Base-by-base conservation (phyloP, 2,113 vertebrate genomes). In the Pseudorhombus dupliciocellatus region DNA sequence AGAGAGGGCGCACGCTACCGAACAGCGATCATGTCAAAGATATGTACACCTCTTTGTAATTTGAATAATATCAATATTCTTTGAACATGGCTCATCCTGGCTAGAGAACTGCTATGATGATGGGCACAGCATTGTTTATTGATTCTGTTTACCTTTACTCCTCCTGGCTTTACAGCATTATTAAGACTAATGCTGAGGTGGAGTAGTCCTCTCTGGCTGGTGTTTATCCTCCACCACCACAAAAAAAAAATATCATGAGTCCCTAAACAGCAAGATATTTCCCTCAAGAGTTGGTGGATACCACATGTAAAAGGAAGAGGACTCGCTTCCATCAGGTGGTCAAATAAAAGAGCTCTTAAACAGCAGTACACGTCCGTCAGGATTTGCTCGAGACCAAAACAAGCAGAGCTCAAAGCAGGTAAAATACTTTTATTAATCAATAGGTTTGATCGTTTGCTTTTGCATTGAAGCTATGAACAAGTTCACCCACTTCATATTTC, bases 1-100 rank as follows among this genome's bases (percentile, higher is more conserved):
- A 60, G 37, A 70, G 48, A 40, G 73, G 20, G 24, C 5, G 52
- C 52, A 59, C 82, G 61, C 40, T 50, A 52, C 71, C 67, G 70
- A 75, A 51, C 57, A 40, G 30, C 34, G 22, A 65, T 53, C 4
- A 24, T 71, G 21, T 51, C 21, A 51, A 4, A 42, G 34, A 56
- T 48, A 37, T 18, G 55, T n/a, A 20, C 44, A 26, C 20, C 18
- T 57, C 42, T 46, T 63, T 51, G 51, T 14, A 21, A 18, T n/a
- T 70, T 31, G 31, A 53, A 1, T 59, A 22, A 25, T 53, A 31
- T 26, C 5, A 16, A 14, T 54, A 48, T n/a, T 53, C 42, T 66
- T 30, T 28, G 14, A 37, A 37, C 34, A 56, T 24, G 4, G 7
- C 1, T 53, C 7, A 48, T 48, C 7, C 18, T 21, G 22, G 21